Evolutionary conservation across 2,797 vertebrate genomes (phyloP).

Genomic region (Pseudopleuronectes americanus): DNA sequence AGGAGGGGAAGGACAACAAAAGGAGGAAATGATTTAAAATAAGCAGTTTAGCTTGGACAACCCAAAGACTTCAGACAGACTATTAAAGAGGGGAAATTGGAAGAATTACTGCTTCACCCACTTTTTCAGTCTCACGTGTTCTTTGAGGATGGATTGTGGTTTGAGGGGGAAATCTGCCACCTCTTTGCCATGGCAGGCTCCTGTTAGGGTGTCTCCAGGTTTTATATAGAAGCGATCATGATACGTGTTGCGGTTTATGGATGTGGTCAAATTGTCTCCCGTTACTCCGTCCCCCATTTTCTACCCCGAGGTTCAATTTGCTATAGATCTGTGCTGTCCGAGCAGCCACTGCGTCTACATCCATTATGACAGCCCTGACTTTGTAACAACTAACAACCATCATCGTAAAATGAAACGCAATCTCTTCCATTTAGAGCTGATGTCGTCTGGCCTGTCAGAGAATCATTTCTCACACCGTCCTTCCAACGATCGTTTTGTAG

Average conservation of each 20-base stretch:
- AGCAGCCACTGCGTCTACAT: conserved; percentile 33
- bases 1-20: conserved; percentile 67
- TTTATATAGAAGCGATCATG: conserved; percentile 43
- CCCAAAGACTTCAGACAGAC: conserved; percentile 58
- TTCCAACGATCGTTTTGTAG: conserved; percentile 26
- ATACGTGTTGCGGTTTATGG: conserved; percentile 51
- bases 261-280: conserved; percentile 54
- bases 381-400: conserved; percentile 39
- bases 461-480: conserved; percentile 48
- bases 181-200: conserved; percentile 29
- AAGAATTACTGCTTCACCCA: conserved; percentile 42
- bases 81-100: conserved; percentile 61
- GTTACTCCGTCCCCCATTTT: conserved; percentile 39
- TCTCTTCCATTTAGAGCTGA: conserved; percentile 53
- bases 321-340: conserved; percentile 43
- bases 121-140: conserved; percentile 17
- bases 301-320: conserved; percentile 37
- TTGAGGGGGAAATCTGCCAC: conserved; percentile 36
- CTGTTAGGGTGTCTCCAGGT: conserved; percentile 40
- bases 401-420: conserved; percentile 62
- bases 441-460: conserved; percentile 42
- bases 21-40: conserved; percentile 72
- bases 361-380: conserved; percentile 33
- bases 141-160: conserved; percentile 41
- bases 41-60: conserved; percentile 62